A percentile compares a stretch with the other conserved stretches of the same genome.
Evolutionary conservation across 64 coral and sea anemone species (phyloP).

Genomic region (Stylophora pistillata): DNA sequence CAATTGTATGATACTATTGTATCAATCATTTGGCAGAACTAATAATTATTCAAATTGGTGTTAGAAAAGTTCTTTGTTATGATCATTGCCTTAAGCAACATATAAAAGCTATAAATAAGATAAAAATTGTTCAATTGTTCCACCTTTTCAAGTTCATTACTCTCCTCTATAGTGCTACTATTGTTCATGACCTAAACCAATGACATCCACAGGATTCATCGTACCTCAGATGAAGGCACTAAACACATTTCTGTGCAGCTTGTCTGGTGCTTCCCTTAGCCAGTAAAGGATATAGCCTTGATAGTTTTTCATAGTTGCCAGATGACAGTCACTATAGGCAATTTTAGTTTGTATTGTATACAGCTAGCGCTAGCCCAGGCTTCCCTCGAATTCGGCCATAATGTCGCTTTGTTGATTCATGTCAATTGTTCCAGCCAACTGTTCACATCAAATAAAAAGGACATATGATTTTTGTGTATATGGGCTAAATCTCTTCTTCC

Average conservation of each 20-base stretch:
- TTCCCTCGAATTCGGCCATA: conserved; percentile 92
- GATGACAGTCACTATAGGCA: background rate
- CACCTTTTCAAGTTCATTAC: background rate
- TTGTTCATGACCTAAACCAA: background rate
- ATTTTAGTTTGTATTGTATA: background rate
- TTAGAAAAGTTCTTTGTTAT: background rate
- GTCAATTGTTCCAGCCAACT: conserved; percentile 89
- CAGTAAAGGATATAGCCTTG: background rate
- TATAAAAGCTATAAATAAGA: conserved; percentile 81
- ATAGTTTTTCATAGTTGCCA: background rate
- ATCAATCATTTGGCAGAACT: background rate
- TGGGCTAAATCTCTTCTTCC: no score
- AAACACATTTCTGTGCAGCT: background rate
- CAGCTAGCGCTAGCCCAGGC: background rate
- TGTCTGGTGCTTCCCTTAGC: background rate
- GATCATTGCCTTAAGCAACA: conserved; percentile 19
- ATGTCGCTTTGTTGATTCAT: conserved; percentile 96
- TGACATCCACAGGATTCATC: background rate
- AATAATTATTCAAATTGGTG: background rate
- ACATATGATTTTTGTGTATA: background rate
- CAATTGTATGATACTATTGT: background rate
- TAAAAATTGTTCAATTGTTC: conserved; percentile 22
- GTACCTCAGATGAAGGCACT: no score
- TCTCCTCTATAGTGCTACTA: background rate
- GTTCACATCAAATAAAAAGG: conserved; percentile 1